phyloP scores from a whole-genome alignment of 2,888 invertebrate genomes.

The Erebia aethiops region DNA sequence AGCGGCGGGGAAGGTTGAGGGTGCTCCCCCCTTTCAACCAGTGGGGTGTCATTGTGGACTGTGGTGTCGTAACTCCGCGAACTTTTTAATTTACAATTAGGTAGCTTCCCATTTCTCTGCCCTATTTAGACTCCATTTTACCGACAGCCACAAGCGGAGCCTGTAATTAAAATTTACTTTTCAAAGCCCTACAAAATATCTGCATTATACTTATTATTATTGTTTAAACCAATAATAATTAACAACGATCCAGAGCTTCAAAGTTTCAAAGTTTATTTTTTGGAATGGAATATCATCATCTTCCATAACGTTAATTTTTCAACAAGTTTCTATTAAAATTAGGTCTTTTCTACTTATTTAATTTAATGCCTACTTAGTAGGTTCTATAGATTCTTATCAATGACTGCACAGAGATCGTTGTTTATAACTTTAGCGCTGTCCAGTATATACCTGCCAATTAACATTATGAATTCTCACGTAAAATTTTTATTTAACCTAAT shows the following conservation, averaged over 20 bases:
- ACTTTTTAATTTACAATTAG: constrained; percentile 84
- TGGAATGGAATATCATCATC: not conserved
- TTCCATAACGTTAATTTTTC: no score
- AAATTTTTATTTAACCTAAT: no score
- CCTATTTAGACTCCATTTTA: constrained; percentile 83
- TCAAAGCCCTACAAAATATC: constrained; percentile 47
- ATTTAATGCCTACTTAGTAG: no score
- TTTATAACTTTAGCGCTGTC: no score
- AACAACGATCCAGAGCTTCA: not conserved
- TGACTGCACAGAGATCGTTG: no score
- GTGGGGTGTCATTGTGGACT: constrained; percentile 81
- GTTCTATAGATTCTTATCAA: no score
- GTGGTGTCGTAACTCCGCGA: constrained; percentile 83
- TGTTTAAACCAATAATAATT: not conserved
- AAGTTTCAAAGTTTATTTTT: not conserved
- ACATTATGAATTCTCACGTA: no score
- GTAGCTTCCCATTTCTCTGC: constrained; percentile 83
- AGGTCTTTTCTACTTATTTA: no score
- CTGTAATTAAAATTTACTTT: constrained; percentile 81
- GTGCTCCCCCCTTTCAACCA: constrained; percentile 51
- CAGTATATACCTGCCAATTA: no score
- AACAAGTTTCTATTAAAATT: no score
- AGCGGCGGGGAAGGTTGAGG: constrained; percentile 42
- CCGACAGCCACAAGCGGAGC: constrained; percentile 71
- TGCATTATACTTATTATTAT: constrained; percentile 2